Conservation (phyloP, 2,113 vertebrate genomes). For the Cryptotis parvus region DNA sequence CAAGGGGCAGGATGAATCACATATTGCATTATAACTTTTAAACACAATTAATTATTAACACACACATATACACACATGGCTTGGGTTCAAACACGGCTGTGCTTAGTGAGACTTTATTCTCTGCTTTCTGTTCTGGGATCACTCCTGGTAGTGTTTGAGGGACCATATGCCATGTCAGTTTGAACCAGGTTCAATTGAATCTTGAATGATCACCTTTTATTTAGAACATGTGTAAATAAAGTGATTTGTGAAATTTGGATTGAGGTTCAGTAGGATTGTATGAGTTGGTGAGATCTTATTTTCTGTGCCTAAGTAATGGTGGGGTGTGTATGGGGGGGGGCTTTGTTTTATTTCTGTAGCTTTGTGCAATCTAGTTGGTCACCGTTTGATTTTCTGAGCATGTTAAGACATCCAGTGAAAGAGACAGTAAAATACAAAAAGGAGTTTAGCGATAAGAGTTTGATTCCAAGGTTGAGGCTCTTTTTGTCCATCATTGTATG, state of each 20-base stretch:
- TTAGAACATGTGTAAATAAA: slow-evolving; percentile 31
- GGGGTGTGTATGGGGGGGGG: background rate
- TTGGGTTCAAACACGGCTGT: no score
- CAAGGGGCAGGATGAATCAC: no score
- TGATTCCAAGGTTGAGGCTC: background rate
- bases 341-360: background rate
- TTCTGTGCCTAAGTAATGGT: background rate
- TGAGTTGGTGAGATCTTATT: background rate
- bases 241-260: slow-evolving; percentile 30
- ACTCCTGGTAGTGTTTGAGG: no score
- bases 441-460: background rate
- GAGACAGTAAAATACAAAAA: background rate
- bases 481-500: background rate
- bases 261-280: background rate
- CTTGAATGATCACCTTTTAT: slow-evolving; percentile 15
- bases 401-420: background rate
- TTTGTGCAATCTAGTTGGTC: background rate
- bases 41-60: no score
- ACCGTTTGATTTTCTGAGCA: slow-evolving; percentile 7
- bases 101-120: no score
- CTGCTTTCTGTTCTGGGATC: no score
- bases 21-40: no score
- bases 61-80: no score
- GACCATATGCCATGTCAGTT: no score
- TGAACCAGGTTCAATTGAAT: slow-evolving; percentile 55